These are phyloP conservation scores for Calephelis virginiensis DNA, from an alignment of 1,140 invertebrate genomes.

Conservation along the genomic window DNA sequence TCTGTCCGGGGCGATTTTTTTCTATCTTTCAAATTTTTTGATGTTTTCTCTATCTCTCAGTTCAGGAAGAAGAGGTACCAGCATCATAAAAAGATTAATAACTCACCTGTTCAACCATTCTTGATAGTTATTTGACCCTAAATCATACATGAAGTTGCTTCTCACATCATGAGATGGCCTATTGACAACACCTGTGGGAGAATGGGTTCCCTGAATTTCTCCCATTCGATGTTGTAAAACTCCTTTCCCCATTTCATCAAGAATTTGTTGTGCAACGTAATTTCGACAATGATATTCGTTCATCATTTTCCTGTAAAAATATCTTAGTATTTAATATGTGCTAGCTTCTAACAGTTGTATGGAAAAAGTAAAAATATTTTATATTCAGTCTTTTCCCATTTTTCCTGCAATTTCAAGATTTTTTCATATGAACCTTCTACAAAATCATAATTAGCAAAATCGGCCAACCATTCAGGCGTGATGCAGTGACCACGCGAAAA, in stretches of 20 bases:
- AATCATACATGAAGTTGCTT: constrained; percentile 79
- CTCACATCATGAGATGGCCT: constrained; percentile 45
- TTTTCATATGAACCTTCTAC: no score
- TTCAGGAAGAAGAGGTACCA: no score
- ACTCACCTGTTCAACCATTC: constrained; percentile 84
- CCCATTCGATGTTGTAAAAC: constrained; percentile 53
- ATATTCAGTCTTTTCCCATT: no score
- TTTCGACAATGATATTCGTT: constrained; percentile 85
- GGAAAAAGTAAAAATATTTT: no score
- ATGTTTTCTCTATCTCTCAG: no score
- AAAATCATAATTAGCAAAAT: no score
- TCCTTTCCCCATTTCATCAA: constrained; percentile 80
- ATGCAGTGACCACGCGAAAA: no score
- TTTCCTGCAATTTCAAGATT: no score
- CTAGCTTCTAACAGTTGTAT: no score
- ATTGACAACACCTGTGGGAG: constrained; percentile 19
- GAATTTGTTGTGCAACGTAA: constrained; percentile 84
- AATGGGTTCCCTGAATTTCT: constrained; percentile 36
- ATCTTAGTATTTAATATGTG: neutral
- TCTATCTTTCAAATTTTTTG: no score
- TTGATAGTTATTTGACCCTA: constrained; percentile 83
- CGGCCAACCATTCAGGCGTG: no score
- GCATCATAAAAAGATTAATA: neutral
- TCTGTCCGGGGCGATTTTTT: no score
- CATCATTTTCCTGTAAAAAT: constrained; percentile 81